phyloP scores from a whole-genome alignment of 2,797 vertebrate species.

The Nannoperca australis region DNA sequence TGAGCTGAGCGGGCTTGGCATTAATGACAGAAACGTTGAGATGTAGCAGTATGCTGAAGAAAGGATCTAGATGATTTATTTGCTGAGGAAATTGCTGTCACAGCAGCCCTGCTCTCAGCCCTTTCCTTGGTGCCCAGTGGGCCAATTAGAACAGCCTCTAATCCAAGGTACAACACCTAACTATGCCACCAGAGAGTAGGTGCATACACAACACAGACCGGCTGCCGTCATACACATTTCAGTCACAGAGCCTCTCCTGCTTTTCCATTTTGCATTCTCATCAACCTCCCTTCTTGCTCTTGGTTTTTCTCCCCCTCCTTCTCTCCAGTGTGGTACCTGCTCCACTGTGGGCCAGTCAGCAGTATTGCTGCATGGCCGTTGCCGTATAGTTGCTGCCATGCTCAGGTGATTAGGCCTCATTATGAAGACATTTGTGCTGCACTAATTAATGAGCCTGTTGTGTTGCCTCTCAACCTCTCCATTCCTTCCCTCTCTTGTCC shows the following conservation, averaged over 20 bases:
- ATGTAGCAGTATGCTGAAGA: conserved; percentile 53
- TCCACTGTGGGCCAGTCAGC: conserved; percentile 62
- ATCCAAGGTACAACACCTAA: conserved; percentile 78
- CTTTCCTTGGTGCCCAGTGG: conserved; percentile 73
- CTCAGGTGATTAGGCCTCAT: conserved; percentile 92
- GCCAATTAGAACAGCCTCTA: conserved; percentile 84
- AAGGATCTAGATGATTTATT: conserved; percentile 78
- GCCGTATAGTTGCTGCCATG: conserved; percentile 83
- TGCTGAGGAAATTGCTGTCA: conserved; percentile 79
- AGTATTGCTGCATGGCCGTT: conserved; percentile 54
- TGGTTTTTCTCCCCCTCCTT: background rate
- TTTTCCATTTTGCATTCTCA: conserved; percentile 60
- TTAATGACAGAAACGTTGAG: conserved; percentile 65
- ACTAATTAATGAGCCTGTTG: conserved; percentile 92
- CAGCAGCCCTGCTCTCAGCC: conserved; percentile 68
- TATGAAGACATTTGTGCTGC: conserved; percentile 86
- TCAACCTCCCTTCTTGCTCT: conserved; percentile 8
- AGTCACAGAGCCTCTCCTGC: conserved; percentile 39
- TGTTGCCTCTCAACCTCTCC: conserved; percentile 73
- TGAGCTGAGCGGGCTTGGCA: conserved; percentile 47
- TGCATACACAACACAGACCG: conserved; percentile 45
- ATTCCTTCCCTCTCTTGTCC: conserved; percentile 64
- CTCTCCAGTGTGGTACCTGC: conserved; percentile 37
- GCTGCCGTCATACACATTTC: conserved; percentile 66
- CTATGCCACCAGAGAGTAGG: conserved; percentile 74